These are phyloP conservation scores for Sebastolobus altivelis DNA, from an alignment of 2,797 vertebrate species.

Conservation along the genomic window DNA sequence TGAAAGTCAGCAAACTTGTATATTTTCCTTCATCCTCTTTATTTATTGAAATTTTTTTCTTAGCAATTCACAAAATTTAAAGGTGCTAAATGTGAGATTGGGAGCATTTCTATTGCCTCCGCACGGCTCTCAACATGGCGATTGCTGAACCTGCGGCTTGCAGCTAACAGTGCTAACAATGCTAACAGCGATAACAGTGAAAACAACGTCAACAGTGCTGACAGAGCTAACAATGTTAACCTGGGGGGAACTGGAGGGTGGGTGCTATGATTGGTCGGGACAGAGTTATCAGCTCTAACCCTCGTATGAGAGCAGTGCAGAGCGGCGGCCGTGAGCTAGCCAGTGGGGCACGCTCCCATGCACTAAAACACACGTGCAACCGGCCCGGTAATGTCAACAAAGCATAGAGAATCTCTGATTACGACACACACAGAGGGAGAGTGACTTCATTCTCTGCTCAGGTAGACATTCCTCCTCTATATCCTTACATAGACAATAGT, in stretches of 20 bases:
- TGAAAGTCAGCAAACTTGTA: background rate
- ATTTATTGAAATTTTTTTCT: background rate
- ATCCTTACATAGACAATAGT: background rate
- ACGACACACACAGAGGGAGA: background rate
- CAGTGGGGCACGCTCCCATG: too few relatives aligned
- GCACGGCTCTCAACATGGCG: background rate
- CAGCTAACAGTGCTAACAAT: background rate
- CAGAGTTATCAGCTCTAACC: too few relatives aligned
- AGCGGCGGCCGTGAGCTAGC: too few relatives aligned
- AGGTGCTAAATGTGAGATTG: background rate
- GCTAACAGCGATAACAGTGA: background rate
- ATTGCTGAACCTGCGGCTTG: background rate
- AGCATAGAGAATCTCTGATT: background rate
- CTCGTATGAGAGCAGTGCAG: too few relatives aligned
- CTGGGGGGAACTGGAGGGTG: too few relatives aligned
- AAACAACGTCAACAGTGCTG: background rate
- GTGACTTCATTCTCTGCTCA: background rate
- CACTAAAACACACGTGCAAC: too few relatives aligned
- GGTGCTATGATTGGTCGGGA: too few relatives aligned
- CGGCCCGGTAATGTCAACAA: too few relatives aligned
- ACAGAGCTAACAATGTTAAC: background rate
- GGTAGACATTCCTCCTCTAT: background rate
- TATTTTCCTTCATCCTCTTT: background rate
- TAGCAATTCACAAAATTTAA: background rate
- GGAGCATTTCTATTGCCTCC: background rate